Evolutionary conservation across 2,113 vertebrate species (phyloP), one percentile per base, ranked within the genome.

Genomic region (Pterocles gutturalis): DNA sequence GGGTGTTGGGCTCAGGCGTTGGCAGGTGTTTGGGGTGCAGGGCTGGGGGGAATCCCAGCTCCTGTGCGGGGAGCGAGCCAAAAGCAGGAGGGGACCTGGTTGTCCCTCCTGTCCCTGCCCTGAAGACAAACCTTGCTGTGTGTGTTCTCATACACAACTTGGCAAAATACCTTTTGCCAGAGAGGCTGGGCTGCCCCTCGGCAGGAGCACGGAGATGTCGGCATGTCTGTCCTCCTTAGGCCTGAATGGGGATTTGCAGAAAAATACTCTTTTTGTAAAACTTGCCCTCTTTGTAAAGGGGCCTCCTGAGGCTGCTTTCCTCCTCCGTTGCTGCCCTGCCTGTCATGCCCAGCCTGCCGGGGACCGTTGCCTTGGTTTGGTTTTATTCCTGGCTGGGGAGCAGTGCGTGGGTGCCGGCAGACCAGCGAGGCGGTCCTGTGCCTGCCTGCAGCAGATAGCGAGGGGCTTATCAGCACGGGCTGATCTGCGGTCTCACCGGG

Each of bases 401-500:
- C 41, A 1, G 45, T 9, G 28, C 1, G 0, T 45, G 17, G 34
- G 34, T 73, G 75, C 43, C 0, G 9, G 48, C 91, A 86, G 28
- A 72, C 17, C 78, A 43, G 71, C 0, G 5, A 48, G 66, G 58
- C 5, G 2, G 41, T 33, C n/a, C 64, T 8, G 55, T 34, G 91
- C 86, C 91, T 97, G 97, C 88, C 71, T 71, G 71, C 58, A 85
- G 83, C 85, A 83, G 94, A 97, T 96, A 96, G 88, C 34, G 0
- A 83, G 67, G 7, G 46, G 18, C 91, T 96, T 96, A 73, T 93
- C 95, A 58, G 66, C 64, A 14, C 0, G 0, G 72, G n/a, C 89
- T 91, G 91, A 89, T 96, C 90, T 97, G 96, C 81, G 91, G 97
- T 90, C 87, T 87, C 73, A 11, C 29, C 69, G 80, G 60, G 19